A percentile compares a stretch with the other conserved stretches of the same genome.
Conservation (phyloP, 2,888 invertebrate species). For the Stratiomys singularior region DNA sequence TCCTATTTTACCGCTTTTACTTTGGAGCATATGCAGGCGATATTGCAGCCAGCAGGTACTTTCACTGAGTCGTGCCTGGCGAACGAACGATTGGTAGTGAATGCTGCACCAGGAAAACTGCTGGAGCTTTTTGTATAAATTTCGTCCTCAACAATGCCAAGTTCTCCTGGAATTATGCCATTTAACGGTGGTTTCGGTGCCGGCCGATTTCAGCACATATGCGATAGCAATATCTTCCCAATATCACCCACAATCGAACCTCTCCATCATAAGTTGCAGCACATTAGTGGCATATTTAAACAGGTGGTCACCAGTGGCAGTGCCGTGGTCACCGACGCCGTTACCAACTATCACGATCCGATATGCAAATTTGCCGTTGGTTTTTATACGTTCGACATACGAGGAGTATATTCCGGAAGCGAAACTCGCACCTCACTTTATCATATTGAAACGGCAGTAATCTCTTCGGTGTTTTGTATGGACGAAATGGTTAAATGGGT, state of each 20-base stretch:
- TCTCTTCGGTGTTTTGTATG: constrained; percentile 40
- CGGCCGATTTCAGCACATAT: too few relatives aligned
- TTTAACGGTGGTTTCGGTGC: too few relatives aligned
- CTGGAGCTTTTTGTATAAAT: too few relatives aligned
- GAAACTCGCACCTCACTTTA: constrained; percentile 44
- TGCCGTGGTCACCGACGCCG: neutral
- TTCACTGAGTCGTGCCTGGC: too few relatives aligned
- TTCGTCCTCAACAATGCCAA: too few relatives aligned
- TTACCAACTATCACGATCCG: constrained; percentile 37
- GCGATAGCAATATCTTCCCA: neutral
- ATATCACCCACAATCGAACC: constrained; percentile 4
- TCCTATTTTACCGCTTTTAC: too few relatives aligned
- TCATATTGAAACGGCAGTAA: constrained; percentile 43
- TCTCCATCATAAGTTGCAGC: neutral
- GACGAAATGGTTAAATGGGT: constrained; percentile 44
- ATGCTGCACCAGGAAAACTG: too few relatives aligned
- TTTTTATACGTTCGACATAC: neutral
- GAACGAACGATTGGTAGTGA: too few relatives aligned
- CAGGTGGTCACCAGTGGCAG: constrained; percentile 35
- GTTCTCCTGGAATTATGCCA: too few relatives aligned
- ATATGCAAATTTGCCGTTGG: constrained; percentile 28
- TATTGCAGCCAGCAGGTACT: too few relatives aligned
- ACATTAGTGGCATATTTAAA: constrained; percentile 14
- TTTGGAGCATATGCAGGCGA: too few relatives aligned
- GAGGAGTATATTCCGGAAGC: constrained; percentile 41